Conservation (phyloP, 2,888 invertebrate genomes). For the Labia minor region DNA sequence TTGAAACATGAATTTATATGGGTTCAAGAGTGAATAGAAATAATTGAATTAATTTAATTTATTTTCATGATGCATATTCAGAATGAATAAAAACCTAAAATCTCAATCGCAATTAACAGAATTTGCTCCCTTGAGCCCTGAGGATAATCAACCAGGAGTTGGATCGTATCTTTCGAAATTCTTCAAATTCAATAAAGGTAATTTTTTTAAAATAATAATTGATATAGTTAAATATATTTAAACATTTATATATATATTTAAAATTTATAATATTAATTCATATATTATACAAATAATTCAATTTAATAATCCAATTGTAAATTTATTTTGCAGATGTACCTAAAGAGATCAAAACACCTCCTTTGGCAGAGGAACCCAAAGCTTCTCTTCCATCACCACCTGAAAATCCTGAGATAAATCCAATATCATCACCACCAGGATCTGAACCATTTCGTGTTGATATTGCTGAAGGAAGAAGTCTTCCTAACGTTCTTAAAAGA, state of each 20-base stretch:
- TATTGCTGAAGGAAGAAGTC: conserved; percentile 59
- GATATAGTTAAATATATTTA: too few relatives aligned
- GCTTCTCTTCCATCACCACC: background rate
- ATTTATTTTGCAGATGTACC: too few relatives aligned
- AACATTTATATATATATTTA: background rate
- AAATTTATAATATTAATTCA: too few relatives aligned
- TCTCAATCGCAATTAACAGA: conserved; percentile 60
- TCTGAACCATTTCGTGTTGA: conserved; percentile 39
- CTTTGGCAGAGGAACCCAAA: conserved; percentile 19
- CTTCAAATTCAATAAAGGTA: conserved; percentile 56
- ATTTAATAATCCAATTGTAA: too few relatives aligned
- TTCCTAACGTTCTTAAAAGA: conserved; percentile 74
- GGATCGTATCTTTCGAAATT: conserved; percentile 63
- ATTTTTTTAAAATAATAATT: conserved; percentile 34
- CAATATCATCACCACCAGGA: background rate
- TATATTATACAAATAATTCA: too few relatives aligned
- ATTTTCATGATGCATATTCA: conserved; percentile 20
- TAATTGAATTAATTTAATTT: background rate
- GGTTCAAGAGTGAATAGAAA: background rate
- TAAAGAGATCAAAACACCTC: conserved; percentile 22
- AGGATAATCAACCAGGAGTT: conserved; percentile 60
- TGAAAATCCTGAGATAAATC: conserved; percentile 14
- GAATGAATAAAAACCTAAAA: conserved; percentile 48
- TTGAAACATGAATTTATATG: too few relatives aligned
- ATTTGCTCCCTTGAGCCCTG: conserved; percentile 66